phyloP scores from a whole-genome alignment of 1,140 invertebrate species.

The Halyomorpha halys region DNA sequence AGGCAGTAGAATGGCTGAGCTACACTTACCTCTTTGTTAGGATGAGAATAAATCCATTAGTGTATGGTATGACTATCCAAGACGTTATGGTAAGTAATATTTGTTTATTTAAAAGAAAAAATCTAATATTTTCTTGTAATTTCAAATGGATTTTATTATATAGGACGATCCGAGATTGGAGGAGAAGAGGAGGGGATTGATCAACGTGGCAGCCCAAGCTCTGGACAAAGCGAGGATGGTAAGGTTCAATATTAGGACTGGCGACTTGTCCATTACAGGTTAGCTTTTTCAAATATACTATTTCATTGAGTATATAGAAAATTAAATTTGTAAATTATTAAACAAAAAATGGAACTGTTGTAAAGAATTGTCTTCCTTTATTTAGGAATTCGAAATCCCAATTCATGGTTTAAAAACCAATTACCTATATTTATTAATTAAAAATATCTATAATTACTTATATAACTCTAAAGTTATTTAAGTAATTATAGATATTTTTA shows the following conservation, averaged over 20 bases:
- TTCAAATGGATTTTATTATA: background rate
- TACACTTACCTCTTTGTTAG: slow-evolving; percentile 94
- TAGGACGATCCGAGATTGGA: slow-evolving; percentile 70
- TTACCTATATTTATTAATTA: too few relatives aligned
- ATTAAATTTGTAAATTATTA: too few relatives aligned
- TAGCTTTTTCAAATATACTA: too few relatives aligned
- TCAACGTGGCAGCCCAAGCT: slow-evolving; percentile 65
- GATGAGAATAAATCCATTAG: slow-evolving; percentile 85
- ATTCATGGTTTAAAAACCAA: too few relatives aligned
- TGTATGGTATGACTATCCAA: slow-evolving; percentile 71
- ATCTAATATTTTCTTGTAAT: background rate
- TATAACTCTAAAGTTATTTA: too few relatives aligned
- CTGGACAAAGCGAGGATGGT: slow-evolving; percentile 93
- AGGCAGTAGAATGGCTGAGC: slow-evolving; percentile 94
- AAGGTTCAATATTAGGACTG: slow-evolving; percentile 72
- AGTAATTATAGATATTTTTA: too few relatives aligned
- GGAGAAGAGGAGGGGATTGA: slow-evolving; percentile 59
- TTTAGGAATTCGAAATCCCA: too few relatives aligned
- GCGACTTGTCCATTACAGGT: slow-evolving; percentile 69
- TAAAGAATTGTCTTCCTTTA: too few relatives aligned
- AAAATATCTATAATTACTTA: too few relatives aligned
- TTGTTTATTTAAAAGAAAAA: background rate
- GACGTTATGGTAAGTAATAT: slow-evolving; percentile 43
- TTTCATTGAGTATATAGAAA: too few relatives aligned
- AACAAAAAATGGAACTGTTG: too few relatives aligned